phyloP scores from a whole-genome alignment of 2,113 vertebrate genomes.

The Vulpes ferrilata region DNA sequence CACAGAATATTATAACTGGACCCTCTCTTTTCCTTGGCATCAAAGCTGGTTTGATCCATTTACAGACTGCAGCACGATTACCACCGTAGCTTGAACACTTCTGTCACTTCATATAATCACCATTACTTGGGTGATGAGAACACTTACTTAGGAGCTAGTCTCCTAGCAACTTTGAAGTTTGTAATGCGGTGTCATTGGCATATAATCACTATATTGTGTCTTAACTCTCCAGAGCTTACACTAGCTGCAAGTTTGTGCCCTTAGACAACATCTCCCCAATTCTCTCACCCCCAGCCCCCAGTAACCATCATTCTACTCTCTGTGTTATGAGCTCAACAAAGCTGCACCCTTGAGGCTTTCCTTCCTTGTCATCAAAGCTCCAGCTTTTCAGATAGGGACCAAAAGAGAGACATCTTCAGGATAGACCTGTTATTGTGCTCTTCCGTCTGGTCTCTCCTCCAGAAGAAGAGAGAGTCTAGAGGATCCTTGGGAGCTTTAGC shows the following conservation, averaged over 20 bases:
- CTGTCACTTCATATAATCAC: not conserved
- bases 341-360: not conserved
- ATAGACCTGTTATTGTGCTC: not conserved
- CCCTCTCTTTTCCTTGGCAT: not conserved
- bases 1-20: not conserved
- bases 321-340: not conserved
- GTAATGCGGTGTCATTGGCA: not conserved
- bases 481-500: too few species aligned
- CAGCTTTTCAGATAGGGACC: not conserved
- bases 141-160: not conserved
- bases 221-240: not conserved
- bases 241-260: not conserved
- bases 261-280: not conserved
- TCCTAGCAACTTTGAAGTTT: not conserved
- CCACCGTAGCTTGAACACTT: not conserved
- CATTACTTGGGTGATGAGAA: not conserved
- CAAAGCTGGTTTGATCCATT: not conserved
- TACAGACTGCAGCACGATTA: not conserved
- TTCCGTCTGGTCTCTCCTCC: not conserved
- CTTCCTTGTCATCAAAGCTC: not conserved
- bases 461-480: not conserved
- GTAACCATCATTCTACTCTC: not conserved
- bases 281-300: not conserved
- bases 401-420: not conserved
- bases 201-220: not conserved